Base-by-base conservation (phyloP, 2,888 invertebrate genomes). In the Glyphotaelius pellucidus region DNA sequence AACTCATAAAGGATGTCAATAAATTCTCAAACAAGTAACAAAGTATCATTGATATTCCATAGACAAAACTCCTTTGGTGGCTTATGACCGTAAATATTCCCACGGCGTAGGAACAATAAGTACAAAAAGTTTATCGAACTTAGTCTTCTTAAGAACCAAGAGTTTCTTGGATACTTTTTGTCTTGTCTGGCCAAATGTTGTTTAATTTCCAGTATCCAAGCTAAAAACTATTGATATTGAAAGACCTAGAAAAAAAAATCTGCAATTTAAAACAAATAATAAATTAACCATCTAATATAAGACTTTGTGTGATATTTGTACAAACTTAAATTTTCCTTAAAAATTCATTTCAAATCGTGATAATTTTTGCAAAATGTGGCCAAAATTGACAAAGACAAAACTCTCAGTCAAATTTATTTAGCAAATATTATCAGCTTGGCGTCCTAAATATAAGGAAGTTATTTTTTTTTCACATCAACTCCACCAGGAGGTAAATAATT, bases 1-100 rank as follows among this genome's bases (percentile, higher is more conserved):
- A 67, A 19, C 25, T 19, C 67, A 67, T 67, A 25, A 67, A 67
- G 25, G 67, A 67, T 67, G 67, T 67, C 67, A 67, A 67, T 67
- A 67, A 67, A 67, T 67, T 67, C 9, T 9, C 67, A 25, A 67
- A 32, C 25, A 83, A 83, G 83, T 83, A 35, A 19, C 35, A 35
- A 86, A 91, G 90, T 81, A 92, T 92, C 92, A 90, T 91, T 92
- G 89, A 90, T 90, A 91, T 92, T 92, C 92, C 67, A 47, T 80
- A 90, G 91, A 91, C 91, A 84, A 89, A 38, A 42, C 85, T 85
- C 32, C 89, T 83, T 89, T 42, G 84, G 80, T 91, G 88, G 91
- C 90, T 89, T 89, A 91, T 90, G 81, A 90, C 87, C 80, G 90
- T 92, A 91, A 92, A 91, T 92, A 92, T 92, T 92, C 92, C 86